A percentile compares a stretch with the other conserved stretches of the same genome.
phyloP scores from a whole-genome alignment of 2,113 vertebrate species.

The Menura novaehollandiae region DNA sequence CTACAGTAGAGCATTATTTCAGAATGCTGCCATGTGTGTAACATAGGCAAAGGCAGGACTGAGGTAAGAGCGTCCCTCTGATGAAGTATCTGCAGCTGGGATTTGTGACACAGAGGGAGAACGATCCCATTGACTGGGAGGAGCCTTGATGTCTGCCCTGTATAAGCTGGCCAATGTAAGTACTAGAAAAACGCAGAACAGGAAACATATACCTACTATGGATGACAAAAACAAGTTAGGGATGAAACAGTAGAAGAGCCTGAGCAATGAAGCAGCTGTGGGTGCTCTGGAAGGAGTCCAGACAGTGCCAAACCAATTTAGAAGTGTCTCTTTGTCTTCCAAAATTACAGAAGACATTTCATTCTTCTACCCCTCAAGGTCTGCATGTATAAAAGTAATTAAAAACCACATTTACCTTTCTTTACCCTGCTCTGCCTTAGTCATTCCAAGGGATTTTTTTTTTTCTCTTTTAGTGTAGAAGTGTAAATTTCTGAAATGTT shows the following conservation, averaged over 20 bases:
- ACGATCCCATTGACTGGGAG: neutral
- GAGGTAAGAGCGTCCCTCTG: neutral
- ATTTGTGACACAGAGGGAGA: neutral
- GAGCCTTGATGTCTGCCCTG: neutral
- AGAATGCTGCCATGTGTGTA: neutral
- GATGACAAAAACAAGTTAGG: neutral
- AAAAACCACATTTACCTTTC: neutral
- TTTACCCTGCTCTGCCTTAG: neutral
- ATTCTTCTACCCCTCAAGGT: neutral
- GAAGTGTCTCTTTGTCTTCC: neutral
- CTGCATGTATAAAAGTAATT: conserved; percentile 3
- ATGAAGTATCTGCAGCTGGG: neutral
- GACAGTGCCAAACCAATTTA: neutral
- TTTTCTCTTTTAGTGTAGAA: neutral
- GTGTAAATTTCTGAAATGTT: neutral
- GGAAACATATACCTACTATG: neutral
- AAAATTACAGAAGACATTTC: neutral
- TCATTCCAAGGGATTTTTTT: neutral
- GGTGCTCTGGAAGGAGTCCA: neutral
- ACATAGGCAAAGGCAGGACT: neutral
- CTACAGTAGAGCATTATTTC: neutral
- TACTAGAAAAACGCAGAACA: neutral
- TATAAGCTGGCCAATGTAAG: neutral
- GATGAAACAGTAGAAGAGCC: neutral
- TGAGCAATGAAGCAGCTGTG: neutral